A percentile compares a stretch with the other conserved stretches of the same genome.
Conservation (phyloP, 2,888 invertebrate genomes). For the Ichneumon xanthorius region DNA sequence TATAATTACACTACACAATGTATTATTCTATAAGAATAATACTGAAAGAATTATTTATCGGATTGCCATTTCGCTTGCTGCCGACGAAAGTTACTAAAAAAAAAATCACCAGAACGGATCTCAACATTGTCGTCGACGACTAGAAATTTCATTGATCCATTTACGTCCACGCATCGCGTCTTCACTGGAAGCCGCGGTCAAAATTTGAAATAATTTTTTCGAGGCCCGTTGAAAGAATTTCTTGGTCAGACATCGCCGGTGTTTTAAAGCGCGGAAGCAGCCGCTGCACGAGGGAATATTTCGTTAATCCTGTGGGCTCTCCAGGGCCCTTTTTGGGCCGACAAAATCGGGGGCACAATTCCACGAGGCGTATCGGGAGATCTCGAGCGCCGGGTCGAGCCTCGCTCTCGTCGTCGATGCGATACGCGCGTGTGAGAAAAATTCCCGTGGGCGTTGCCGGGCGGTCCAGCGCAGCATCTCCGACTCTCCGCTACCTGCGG, state of each 20-base stretch:
- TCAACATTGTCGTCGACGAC: not conserved
- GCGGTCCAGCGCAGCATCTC: constrained; percentile 66
- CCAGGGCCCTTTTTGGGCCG: constrained; percentile 23
- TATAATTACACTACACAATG: too few relatives aligned
- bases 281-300: constrained; percentile 42
- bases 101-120: not conserved
- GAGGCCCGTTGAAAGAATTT: not conserved
- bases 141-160: not conserved
- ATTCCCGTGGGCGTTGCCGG: constrained; percentile 65
- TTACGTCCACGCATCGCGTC: not conserved
- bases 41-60: too few relatives aligned
- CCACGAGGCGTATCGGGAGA: constrained; percentile 56
- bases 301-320: constrained; percentile 28
- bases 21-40: not conserved
- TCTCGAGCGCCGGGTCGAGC: constrained; percentile 50
- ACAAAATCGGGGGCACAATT: constrained; percentile 41
- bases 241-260: not conserved
- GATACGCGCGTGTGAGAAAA: constrained; percentile 61
- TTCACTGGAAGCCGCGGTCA: not conserved
- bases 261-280: constrained; percentile 49
- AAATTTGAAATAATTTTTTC: not conserved
- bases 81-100: not conserved
- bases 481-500: constrained; percentile 75
- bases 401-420: constrained; percentile 29
- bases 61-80: too few relatives aligned